phyloP scores from a whole-genome alignment of 2,113 vertebrate species.

The Tonatia bakeri region DNA sequence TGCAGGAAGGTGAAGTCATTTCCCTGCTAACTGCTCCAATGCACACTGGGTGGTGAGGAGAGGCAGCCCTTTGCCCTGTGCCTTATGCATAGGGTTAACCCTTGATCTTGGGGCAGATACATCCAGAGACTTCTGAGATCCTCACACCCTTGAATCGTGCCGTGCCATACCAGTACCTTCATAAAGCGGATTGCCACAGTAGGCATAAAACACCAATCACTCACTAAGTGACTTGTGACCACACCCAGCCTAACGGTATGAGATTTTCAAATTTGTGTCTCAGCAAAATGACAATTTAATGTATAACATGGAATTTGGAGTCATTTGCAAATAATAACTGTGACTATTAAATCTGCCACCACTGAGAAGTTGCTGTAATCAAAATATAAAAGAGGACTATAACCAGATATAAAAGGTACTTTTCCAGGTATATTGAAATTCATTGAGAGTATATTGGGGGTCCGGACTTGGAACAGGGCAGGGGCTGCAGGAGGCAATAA shows the following conservation, averaged over 20 bases:
- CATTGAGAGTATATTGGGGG: neutral
- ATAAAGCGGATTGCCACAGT: neutral
- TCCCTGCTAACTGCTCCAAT: neutral
- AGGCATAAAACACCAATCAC: neutral
- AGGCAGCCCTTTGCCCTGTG: no score
- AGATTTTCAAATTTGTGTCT: conserved; percentile 31
- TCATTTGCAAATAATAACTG: conserved; percentile 8
- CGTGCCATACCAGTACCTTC: neutral
- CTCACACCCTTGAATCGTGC: neutral
- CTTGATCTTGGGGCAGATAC: neutral
- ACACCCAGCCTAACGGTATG: neutral
- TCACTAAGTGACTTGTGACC: conserved; percentile 1
- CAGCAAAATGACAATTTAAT: conserved; percentile 50
- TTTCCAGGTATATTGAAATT: neutral
- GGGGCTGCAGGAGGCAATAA: neutral
- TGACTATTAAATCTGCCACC: conserved; percentile 12
- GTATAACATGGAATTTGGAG: neutral
- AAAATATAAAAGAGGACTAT: neutral
- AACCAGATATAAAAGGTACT: neutral
- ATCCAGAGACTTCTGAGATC: neutral
- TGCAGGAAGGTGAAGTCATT: neutral
- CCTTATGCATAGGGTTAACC: neutral
- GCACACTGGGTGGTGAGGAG: neutral
- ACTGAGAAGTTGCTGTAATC: conserved; percentile 16
- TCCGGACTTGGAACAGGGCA: neutral